Conservation (phyloP, 2,888 invertebrate genomes). For the Augochlorella aurata region DNA sequence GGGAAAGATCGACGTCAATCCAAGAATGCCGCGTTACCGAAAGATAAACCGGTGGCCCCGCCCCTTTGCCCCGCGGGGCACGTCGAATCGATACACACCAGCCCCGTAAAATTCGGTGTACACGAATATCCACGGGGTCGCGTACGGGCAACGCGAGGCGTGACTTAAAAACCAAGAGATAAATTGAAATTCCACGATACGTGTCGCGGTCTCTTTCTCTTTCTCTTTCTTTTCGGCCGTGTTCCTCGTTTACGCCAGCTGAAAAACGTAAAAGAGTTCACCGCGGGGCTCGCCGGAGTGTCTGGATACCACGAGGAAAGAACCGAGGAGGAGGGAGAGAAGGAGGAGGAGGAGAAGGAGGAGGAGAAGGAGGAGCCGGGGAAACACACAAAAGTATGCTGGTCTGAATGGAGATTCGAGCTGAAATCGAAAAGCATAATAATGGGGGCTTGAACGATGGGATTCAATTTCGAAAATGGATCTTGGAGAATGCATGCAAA, state of each 20-base stretch:
- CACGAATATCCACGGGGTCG: background rate
- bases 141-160: slow-evolving; percentile 23
- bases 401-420: slow-evolving; percentile 11
- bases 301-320: slow-evolving; percentile 1
- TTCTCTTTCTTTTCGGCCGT: slow-evolving; percentile 2
- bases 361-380: too few relatives aligned
- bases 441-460: slow-evolving; percentile 36
- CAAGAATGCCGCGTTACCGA: background rate
- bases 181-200: slow-evolving; percentile 44
- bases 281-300: background rate
- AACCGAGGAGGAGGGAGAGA: too few relatives aligned
- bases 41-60: background rate
- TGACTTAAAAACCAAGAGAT: slow-evolving; percentile 49
- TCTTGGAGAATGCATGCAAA: background rate
- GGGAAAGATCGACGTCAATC: background rate
- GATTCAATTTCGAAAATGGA: slow-evolving; percentile 63
- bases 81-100: background rate
- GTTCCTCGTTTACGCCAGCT: background rate
- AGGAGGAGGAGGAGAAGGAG: too few relatives aligned
- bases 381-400: slow-evolving; percentile 1
- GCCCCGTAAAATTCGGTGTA: slow-evolving; percentile 7
- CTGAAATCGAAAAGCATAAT: slow-evolving; percentile 53
- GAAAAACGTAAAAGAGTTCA: slow-evolving; percentile 8
- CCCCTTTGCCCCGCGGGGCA: background rate
- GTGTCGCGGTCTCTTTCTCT: background rate